A percentile compares a stretch with the other conserved stretches of the same genome.
Conservation (phyloP, 1,140 invertebrate species). For the Rhopalosiphum maidis region DNA sequence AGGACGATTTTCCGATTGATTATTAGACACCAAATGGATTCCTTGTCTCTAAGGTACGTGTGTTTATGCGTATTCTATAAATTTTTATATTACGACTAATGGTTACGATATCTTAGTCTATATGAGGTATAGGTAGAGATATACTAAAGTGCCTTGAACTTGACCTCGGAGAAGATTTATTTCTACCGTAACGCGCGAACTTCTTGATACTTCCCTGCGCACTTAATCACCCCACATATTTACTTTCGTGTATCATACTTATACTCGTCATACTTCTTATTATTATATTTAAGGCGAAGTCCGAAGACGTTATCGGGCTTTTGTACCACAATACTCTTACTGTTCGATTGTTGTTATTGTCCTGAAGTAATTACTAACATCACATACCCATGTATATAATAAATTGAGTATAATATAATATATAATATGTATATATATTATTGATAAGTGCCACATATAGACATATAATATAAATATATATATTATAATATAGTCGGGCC, state of each 20-base stretch:
- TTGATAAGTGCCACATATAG: not conserved
- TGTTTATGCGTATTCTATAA: not conserved
- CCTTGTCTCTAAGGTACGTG: constrained; percentile 48
- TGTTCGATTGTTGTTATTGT: not conserved
- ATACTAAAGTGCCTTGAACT: constrained; percentile 9
- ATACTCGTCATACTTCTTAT: not conserved
- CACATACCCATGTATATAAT: not conserved
- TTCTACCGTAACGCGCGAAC: not conserved
- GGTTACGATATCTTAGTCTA: not conserved
- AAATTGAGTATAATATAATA: not conserved
- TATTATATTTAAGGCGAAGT: not conserved
- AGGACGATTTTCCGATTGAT: not conserved
- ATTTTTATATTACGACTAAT: not conserved
- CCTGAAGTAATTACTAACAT: not conserved
- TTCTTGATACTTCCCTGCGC: not conserved
- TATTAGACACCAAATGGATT: constrained; percentile 41
- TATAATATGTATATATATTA: not conserved
- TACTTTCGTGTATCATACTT: not conserved
- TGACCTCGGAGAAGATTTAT: not conserved
- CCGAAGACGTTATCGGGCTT: too few species aligned
- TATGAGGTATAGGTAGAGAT: not conserved
- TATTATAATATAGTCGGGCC: too few species aligned
- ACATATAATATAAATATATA: too few species aligned
- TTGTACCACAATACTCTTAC: not conserved
- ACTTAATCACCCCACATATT: not conserved